Base-by-base conservation (phyloP, 2,888 invertebrate species). In the Subacronicta megacephala region DNA sequence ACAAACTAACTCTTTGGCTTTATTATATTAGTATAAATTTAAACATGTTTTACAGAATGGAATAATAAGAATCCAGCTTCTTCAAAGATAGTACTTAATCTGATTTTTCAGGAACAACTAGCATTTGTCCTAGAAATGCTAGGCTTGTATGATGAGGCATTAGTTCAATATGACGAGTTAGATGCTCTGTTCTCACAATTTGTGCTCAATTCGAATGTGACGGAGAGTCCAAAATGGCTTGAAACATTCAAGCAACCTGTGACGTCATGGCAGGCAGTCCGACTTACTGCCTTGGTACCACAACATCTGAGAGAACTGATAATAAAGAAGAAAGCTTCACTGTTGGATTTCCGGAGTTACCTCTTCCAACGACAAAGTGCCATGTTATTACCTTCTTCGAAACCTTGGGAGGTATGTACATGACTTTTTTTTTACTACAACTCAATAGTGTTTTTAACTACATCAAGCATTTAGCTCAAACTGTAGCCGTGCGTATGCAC, bases 151-250 rank as follows among this genome's bases (percentile, higher is more conserved):
- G 98, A 99, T 72, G 99, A 99, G 92, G 98, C 99, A 12, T 93
- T 99, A 72, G 97, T 99, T 52, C 99, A 99, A 84, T 99, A 99
- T 87, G 99, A 99, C 87, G 99, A 99, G 92, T 94, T 99, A 81
- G 99, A 99, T 93, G 99, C 99, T 45, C 95, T 99, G 74, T 99
- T 99, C 89, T 98, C 99, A 1, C 99, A 99, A 93, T 99, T 99
- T 92, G 97, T 99, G 52, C 96, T 98, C 72, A 99, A 99, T 92
- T 97, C 98, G n/a, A 97, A 97, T 81, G 96, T 97, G 68, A 97
- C 98, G 62, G 98, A 98, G 80, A 96, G 96, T 81, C 97, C 98
- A 53, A 95, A 95, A 57, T 99, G 99, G 99, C 92, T 99, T 71
- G 95, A 95, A 57, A 96, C 96, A 33, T 98, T 99, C 84, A 96